Percentiles rank a stretch among this genome's conserved stretches.
phyloP scores from a whole-genome alignment of 2,797 vertebrate genomes.

The Xenentodon cancila region DNA sequence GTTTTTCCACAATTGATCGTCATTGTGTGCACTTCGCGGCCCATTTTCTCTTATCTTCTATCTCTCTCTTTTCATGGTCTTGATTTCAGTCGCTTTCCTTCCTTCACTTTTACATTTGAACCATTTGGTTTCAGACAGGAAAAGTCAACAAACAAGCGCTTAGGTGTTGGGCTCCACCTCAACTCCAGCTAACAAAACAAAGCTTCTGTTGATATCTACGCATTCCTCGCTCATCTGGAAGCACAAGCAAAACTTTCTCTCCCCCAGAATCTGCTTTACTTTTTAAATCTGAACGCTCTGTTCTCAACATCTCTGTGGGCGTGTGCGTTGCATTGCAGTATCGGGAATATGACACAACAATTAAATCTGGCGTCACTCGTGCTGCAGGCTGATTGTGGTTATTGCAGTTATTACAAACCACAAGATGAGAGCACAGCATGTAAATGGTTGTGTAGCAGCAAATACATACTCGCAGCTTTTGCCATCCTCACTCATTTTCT shows the following conservation, averaged over 20 bases:
- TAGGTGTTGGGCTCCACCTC: slow-evolving; percentile 69
- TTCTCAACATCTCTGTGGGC: slow-evolving; percentile 40
- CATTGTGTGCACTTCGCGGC: neutral
- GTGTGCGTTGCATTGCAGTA: slow-evolving; percentile 44
- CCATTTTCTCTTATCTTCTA: neutral
- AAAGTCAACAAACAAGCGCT: slow-evolving; percentile 67
- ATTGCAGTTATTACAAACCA: slow-evolving; percentile 64
- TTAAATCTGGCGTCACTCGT: slow-evolving; percentile 60
- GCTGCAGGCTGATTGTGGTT: slow-evolving; percentile 62
- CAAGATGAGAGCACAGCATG: slow-evolving; percentile 54
- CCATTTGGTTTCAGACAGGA: slow-evolving; percentile 36
- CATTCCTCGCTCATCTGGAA: slow-evolving; percentile 62
- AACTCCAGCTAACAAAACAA: slow-evolving; percentile 71
- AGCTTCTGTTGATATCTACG: slow-evolving; percentile 63
- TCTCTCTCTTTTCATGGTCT: neutral
- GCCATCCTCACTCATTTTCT: slow-evolving; percentile 13
- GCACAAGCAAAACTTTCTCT: slow-evolving; percentile 26
- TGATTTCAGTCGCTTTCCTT: slow-evolving; percentile 1
- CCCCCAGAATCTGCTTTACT: slow-evolving; percentile 24
- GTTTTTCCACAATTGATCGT: neutral
- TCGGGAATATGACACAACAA: slow-evolving; percentile 65
- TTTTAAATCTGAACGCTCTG: slow-evolving; percentile 31
- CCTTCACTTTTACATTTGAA: slow-evolving; percentile 29
- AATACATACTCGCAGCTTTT: slow-evolving; percentile 37
- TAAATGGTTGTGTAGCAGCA: slow-evolving; percentile 48